A percentile compares a stretch with the other conserved stretches of the same genome.
phyloP scores from a whole-genome alignment of 2,888 invertebrate genomes.

The Craniophora ligustri region DNA sequence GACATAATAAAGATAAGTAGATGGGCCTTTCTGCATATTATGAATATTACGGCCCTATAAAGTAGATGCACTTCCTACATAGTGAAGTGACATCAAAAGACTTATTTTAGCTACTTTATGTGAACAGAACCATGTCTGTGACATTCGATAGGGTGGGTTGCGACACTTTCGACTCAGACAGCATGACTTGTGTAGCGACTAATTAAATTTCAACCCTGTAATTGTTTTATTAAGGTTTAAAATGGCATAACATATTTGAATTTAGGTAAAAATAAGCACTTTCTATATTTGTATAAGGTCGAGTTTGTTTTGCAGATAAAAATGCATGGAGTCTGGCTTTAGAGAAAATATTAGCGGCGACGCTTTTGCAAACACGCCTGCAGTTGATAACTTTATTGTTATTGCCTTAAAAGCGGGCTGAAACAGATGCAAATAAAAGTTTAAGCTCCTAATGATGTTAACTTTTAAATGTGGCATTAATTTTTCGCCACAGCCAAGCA shows the following conservation, averaged over 20 bases:
- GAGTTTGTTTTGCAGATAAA: constrained; percentile 62
- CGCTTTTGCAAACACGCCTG: constrained; percentile 64
- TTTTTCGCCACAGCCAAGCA: not conserved
- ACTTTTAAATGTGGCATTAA: constrained; percentile 6
- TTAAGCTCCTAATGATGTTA: constrained; percentile 26
- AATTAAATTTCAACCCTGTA: constrained; percentile 61
- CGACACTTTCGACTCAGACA: constrained; percentile 69
- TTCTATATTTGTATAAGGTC: constrained; percentile 60
- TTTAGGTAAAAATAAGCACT: constrained; percentile 68
- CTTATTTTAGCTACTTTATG: constrained; percentile 83
- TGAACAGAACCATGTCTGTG: constrained; percentile 72
- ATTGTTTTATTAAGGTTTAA: constrained; percentile 46
- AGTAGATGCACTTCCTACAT: constrained; percentile 73
- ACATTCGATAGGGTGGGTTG: constrained; percentile 79
- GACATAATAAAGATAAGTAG: constrained; percentile 61
- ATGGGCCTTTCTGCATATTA: constrained; percentile 62
- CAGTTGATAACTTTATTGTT: constrained; percentile 75
- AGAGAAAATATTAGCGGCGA: constrained; percentile 69
- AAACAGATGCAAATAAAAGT: constrained; percentile 33
- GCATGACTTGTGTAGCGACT: constrained; percentile 26
- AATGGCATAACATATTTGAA: constrained; percentile 20
- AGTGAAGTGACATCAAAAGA: constrained; percentile 69
- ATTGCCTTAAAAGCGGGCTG: constrained; percentile 57
- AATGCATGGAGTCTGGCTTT: constrained; percentile 54
- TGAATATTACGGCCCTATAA: constrained; percentile 67